phyloP scores from a whole-genome alignment of 2,113 vertebrate species.

The Raja brachyura region DNA sequence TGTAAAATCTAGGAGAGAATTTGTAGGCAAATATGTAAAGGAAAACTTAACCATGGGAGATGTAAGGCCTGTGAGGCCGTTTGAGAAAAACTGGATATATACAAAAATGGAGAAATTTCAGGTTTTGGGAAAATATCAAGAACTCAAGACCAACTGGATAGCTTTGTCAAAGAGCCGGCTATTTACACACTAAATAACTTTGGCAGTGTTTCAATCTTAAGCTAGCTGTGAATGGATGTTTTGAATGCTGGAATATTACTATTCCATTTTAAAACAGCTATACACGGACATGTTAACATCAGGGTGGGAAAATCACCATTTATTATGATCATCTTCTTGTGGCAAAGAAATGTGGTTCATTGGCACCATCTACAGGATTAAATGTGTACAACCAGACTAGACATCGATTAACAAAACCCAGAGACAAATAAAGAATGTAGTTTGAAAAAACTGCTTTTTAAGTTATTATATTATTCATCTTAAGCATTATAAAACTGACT shows the following conservation, averaged over 20 bases:
- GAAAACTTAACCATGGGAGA: too few species aligned
- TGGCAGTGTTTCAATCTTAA: background rate
- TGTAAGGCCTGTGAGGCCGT: background rate
- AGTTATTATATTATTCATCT: background rate
- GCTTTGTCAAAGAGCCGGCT: background rate
- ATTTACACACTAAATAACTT: background rate
- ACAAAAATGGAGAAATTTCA: background rate
- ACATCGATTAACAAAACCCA: background rate
- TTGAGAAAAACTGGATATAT: background rate
- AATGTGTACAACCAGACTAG: too few species aligned
- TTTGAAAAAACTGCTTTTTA: background rate
- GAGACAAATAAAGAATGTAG: background rate
- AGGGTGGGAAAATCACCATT: background rate
- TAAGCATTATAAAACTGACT: background rate
- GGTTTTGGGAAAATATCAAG: background rate
- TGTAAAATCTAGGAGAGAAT: background rate
- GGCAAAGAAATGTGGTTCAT: background rate
- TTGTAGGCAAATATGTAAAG: background rate
- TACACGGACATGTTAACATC: background rate
- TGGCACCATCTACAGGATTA: constrained; percentile 15
- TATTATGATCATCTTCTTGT: too few species aligned
- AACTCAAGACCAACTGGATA: background rate
- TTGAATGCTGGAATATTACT: background rate
- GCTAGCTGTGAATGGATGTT: background rate
- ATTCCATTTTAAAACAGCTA: background rate